Evolutionary conservation across 2,797 vertebrate species (phyloP), one percentile per base, ranked within the genome.

Genomic region (Takifugu rubripes): DNA sequence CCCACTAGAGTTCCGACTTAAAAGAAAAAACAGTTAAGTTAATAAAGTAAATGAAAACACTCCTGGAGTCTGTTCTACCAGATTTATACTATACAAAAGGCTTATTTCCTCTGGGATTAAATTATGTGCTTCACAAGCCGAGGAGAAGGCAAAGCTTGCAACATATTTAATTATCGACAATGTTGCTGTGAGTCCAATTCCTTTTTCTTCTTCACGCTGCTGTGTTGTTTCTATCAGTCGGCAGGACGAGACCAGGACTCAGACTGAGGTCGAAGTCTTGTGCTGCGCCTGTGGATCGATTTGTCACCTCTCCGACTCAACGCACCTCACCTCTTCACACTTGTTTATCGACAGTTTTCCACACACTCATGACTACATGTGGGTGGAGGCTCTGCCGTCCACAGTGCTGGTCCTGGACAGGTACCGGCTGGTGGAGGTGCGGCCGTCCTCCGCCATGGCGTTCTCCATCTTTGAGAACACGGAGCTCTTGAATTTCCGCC

Each of bases 391-490:
- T 72, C 83, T 83, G 26, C 31, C 44, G 0, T 91, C 90, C 75
- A 89, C 24, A 1, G 90, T 91, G 82, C 86, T 93, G 56, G 91
- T 88, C 74, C 93, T 93, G 71, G 96, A 96, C 58, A 97, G 85
- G 65, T 93, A 97, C 31, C 93, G 89, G 57, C 93, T 94, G 51
- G 81, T 89, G 36, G 2, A 40, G 0, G 93, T 91, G 46, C 84
- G 92, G 3, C 76, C 92, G 15, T 98, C 95, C 14, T 97, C 95
- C 0, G 85, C 94, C 78, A 98, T 90, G 0, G 96, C 96, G 0
- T 94, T 96, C 72, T 92, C 93, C 76, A 98, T 90, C 66, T 94
- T 93, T 43, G 93, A 94, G 3, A 96, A 74, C 53, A 98, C 25
- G 7, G 93, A 89, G 59, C 85, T 89, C 86, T 84, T 94, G 55